A percentile compares a stretch with the other conserved stretches of the same genome.
Conservation (phyloP, 2,888 invertebrate genomes). For the Ligdia adustata region DNA sequence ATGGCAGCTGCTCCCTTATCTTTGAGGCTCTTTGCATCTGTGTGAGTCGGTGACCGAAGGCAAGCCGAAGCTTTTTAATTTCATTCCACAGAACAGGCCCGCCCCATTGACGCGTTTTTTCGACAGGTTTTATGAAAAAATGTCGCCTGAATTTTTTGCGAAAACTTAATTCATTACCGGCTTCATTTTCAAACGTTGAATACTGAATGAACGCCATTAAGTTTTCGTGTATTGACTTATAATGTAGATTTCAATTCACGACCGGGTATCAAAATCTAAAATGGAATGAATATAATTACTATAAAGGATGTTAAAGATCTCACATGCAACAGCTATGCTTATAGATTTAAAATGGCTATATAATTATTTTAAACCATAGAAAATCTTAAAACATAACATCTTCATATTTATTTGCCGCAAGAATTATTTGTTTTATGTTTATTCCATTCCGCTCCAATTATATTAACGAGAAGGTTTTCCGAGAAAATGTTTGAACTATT, state of each 20-base stretch:
- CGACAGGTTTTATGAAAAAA: constrained; percentile 1
- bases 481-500: constrained; percentile 18
- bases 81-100: neutral
- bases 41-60: constrained; percentile 13
- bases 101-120: constrained; percentile 6
- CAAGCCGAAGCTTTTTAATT: constrained; percentile 13
- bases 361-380: too few species aligned
- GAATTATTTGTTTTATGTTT: neutral
- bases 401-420: neutral
- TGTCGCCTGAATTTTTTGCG: neutral
- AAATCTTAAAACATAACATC: too few species aligned
- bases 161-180: constrained; percentile 1
- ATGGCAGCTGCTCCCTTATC: constrained; percentile 38
- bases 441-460: constrained; percentile 1
- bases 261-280: neutral
- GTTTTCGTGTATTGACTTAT: neutral
- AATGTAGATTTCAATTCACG: neutral
- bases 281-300: neutral
- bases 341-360: too few species aligned
- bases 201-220: neutral
- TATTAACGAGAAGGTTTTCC: neutral
- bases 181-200: constrained; percentile 1
- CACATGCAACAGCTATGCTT: too few species aligned
- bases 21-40: constrained; percentile 23
- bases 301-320: too few species aligned